Evolutionary conservation across 2,797 vertebrate genomes (phyloP), one percentile per base, ranked within the genome.

Genomic region (Sparidentex hasta): DNA sequence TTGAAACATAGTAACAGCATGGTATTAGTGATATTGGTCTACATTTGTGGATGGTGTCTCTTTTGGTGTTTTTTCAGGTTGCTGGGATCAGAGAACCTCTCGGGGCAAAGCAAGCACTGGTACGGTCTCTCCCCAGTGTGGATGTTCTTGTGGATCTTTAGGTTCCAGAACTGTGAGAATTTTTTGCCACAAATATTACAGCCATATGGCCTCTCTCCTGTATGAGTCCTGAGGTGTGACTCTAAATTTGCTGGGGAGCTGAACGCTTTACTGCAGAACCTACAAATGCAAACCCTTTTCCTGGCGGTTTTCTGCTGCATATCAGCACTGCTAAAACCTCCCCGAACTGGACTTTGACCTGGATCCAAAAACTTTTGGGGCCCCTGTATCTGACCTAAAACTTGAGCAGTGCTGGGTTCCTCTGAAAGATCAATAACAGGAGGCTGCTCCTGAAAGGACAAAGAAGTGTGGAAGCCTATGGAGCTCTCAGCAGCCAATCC

Each of bases 11-110:
- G 14, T 14, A 65, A n/a, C 38, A 54, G 50, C 9, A 17, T 48
- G 11, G 52, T 67, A 2, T 27, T 27, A 27, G 27, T 14, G 14
- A 2, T 46, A 1, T 27, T 17, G 11, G 12, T 8, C 65, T 71
- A 46, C 0, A 17, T 65, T 11, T 82, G 75, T 16, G 82, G 71
- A 72, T 93, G 92, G 76, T 92, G 91, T 80, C 92, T 88, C 72
- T 91, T 93, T 72, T 93, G 87, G 74, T 94, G 94, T 64, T 93
- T 94, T 71, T 93, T 94, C 55, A 94, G 89, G 80, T 94, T 94
- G 83, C 94, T 94, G 25, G 91, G 92, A 77, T 94, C 92, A 52
- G 93, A 92, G 72, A 93, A 94, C 65, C 75, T 90, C 57, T 93
- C 92, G 0, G 87, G 76, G 57, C 94, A 94, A 20, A 87, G 82